These are phyloP conservation scores for Promerops cafer DNA, from an alignment of 2,113 vertebrate species.

Conservation along the genomic window DNA sequence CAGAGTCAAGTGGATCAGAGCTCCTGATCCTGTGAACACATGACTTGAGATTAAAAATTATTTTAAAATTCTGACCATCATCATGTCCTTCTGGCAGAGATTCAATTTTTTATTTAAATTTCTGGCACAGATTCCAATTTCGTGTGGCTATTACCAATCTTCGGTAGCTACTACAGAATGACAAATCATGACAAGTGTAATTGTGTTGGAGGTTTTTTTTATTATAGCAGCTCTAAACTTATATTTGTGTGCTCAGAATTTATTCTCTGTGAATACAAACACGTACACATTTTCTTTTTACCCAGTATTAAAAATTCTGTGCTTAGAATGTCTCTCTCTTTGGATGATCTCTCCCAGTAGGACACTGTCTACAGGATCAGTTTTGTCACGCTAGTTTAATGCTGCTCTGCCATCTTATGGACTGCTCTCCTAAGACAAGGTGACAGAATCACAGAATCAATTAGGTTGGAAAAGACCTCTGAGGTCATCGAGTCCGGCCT, in stretches of 20 bases:
- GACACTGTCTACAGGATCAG: neutral
- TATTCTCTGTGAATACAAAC: neutral
- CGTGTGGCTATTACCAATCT: neutral
- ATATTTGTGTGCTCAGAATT: neutral
- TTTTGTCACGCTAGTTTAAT: rapidly evolving
- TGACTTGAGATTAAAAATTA: neutral
- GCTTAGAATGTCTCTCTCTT: neutral
- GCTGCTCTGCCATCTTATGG: neutral
- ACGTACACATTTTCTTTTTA: neutral
- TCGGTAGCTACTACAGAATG: neutral
- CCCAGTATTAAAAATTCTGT: neutral
- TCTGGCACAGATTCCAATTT: neutral
- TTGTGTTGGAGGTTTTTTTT: rapidly evolving
- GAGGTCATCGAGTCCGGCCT: neutral
- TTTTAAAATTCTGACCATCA: neutral
- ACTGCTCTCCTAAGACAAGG: neutral
- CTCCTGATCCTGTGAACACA: rapidly evolving
- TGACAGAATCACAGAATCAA: neutral
- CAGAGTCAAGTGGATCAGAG: neutral
- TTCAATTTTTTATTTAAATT: neutral
- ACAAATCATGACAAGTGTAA: neutral
- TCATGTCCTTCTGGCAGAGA: neutral
- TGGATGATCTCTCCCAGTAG: neutral
- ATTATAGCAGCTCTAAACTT: neutral
- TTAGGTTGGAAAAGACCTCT: neutral